Evolutionary conservation across 2,113 vertebrate genomes (phyloP), one percentile per base, ranked within the genome.

Genomic region (Vicugna pacos): DNA sequence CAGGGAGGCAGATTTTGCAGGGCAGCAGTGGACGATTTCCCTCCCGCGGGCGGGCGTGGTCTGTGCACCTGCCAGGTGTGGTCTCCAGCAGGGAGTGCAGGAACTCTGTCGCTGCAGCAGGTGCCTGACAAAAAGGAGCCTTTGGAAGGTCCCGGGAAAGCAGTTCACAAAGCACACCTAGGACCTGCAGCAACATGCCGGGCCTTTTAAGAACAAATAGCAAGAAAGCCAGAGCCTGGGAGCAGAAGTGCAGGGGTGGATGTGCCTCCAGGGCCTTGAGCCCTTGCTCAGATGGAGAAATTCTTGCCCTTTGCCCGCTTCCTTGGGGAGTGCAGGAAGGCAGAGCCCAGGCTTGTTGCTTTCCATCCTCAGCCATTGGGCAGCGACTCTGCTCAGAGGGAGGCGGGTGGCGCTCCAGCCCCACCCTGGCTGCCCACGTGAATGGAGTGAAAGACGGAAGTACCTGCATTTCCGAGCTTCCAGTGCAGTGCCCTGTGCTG

Each of bases 401-500:
- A 96, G 76, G 54, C 42, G 89, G 2, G 1, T 86, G 85, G 95
- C 64, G 54, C 90, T 92, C 88, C 60, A 50, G 87, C 97, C 95
- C 98, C 96, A 81, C 92, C n/a, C 95, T 93, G 84, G 92, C 98
- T 97, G 95, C 88, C 75, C 75, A 79, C 76, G 76, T 79, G 93
- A 94, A 88, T 81, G 28, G 52, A 91, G 84, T 4, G 35, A 65
- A 95, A 97, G 93, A 87, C 97, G 97, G 89, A 98, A 98, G 98
- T 98, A 89, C 93, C n/a, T 97, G 95, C 95, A 94, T 97, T 97
- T 98, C 98, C 97, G 91, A 89, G 85, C 72, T 65, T 93, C 94
- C 93, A 94, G 97, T 98, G 95, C 93, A 94, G 97, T 98, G 95
- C 96, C 94, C 77, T 97, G 97, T 95, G 96, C 92, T 97, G 62